These are phyloP conservation scores for Zophobas atratus DNA, from an alignment of 1,140 invertebrate genomes.

Conservation along the genomic window DNA sequence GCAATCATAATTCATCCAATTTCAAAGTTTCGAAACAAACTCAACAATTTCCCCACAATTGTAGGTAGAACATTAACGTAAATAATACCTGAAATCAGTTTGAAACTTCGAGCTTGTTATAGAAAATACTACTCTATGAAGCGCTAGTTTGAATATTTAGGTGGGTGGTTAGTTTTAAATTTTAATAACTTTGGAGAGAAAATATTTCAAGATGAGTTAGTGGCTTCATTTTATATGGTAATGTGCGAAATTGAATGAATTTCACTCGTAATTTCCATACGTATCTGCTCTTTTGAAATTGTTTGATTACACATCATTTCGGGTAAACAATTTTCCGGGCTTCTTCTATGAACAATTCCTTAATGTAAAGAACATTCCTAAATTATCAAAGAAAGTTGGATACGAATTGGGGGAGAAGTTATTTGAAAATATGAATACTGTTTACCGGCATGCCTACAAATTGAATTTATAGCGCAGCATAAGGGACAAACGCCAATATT, in stretches of 20 bases:
- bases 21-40: too few species aligned
- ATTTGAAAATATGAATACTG: constrained; percentile 27
- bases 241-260: constrained; percentile 39
- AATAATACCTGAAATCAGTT: background rate
- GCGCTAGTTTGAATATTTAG: constrained; percentile 16
- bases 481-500: constrained; percentile 7
- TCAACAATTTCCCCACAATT: too few species aligned
- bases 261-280: constrained; percentile 32
- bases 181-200: background rate
- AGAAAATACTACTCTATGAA: background rate
- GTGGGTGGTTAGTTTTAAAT: constrained; percentile 10
- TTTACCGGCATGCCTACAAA: constrained; percentile 28
- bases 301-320: constrained; percentile 44
- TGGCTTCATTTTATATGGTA: constrained; percentile 42
- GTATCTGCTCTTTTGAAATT: constrained; percentile 35
- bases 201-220: constrained; percentile 18
- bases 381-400: constrained; percentile 33
- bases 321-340: constrained; percentile 20
- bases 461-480: constrained; percentile 27
- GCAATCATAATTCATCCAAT: too few species aligned
- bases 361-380: constrained; percentile 3
- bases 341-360: constrained; percentile 31
- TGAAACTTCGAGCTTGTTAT: too few species aligned
- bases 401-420: constrained; percentile 7
- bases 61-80: background rate